Conservation (phyloP, 2,888 invertebrate genomes). For the Amphipyra tragopoginis region DNA sequence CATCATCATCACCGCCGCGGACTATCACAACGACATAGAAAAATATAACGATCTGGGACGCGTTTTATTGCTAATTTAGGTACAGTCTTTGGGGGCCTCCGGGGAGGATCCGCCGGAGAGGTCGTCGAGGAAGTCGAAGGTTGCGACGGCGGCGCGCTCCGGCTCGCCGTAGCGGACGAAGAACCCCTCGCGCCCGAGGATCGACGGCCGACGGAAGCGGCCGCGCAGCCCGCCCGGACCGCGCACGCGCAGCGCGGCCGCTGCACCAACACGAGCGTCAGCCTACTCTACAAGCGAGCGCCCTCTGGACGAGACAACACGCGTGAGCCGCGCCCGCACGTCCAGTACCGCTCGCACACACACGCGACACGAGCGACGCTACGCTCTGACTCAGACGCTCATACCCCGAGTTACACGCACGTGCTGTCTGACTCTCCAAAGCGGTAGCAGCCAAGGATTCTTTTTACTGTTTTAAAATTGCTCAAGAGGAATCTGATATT, state of each 20-base stretch:
- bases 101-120: conserved; percentile 85
- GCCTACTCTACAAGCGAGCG: conserved; percentile 75
- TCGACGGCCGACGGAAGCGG: conserved; percentile 91
- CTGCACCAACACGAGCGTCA: conserved; percentile 82
- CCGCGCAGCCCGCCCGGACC: conserved; percentile 63
- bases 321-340: conserved; percentile 65
- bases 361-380: conserved; percentile 29
- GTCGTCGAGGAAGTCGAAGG: conserved; percentile 95
- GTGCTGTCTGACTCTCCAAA: too few relatives aligned
- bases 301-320: conserved; percentile 78
- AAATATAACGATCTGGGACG: conserved; percentile 81
- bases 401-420: conserved; percentile 11
- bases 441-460: too few relatives aligned
- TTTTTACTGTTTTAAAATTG: too few relatives aligned
- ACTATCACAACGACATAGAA: conserved; percentile 79
- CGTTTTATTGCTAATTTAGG: conserved; percentile 79
- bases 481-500: too few relatives aligned
- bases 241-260: conserved; percentile 90
- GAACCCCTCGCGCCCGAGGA: conserved; percentile 94
- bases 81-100: conserved; percentile 85
- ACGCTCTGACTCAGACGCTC: background rate
- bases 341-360: conserved; percentile 53
- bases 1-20: conserved; percentile 54
- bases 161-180: conserved; percentile 94
- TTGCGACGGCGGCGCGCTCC: conserved; percentile 94